Percentiles rank a stretch among this genome's conserved stretches.
These are phyloP conservation scores for Tiliqua scincoides DNA, from an alignment of 2,113 vertebrate species.

Conservation along the genomic window DNA sequence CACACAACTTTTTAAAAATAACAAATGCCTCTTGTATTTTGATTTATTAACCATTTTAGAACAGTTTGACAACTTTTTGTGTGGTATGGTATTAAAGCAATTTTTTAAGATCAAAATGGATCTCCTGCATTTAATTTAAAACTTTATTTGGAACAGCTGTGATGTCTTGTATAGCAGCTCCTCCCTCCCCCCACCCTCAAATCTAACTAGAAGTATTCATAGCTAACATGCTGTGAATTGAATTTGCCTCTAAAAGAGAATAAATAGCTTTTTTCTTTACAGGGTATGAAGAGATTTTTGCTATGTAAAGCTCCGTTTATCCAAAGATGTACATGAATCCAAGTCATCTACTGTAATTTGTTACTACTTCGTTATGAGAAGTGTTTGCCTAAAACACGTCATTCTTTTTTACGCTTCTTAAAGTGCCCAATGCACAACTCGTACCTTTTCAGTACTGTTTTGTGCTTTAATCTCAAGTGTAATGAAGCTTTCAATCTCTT, in stretches of 20 bases:
- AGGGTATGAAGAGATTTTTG: constrained; percentile 69
- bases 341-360: constrained; percentile 65
- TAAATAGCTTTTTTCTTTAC: constrained; percentile 71
- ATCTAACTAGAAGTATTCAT: background rate
- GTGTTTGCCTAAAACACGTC: constrained; percentile 25
- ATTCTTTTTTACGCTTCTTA: constrained; percentile 25
- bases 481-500: constrained; percentile 30
- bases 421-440: constrained; percentile 49
- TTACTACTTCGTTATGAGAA: constrained; percentile 54
- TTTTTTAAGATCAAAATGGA: constrained; percentile 10
- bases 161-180: background rate
- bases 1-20: background rate
- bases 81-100: background rate
- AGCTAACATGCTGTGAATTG: background rate
- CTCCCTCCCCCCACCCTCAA: background rate
- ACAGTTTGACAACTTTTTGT: background rate
- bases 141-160: background rate
- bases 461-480: constrained; percentile 12
- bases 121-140: background rate
- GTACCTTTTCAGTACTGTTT: constrained; percentile 39
- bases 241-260: constrained; percentile 36
- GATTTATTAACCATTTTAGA: background rate
- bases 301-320: constrained; percentile 51
- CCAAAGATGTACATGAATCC: constrained; percentile 59
- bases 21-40: background rate